phyloP scores from a whole-genome alignment of 2,888 invertebrate species.

The Drosophila histrio region DNA sequence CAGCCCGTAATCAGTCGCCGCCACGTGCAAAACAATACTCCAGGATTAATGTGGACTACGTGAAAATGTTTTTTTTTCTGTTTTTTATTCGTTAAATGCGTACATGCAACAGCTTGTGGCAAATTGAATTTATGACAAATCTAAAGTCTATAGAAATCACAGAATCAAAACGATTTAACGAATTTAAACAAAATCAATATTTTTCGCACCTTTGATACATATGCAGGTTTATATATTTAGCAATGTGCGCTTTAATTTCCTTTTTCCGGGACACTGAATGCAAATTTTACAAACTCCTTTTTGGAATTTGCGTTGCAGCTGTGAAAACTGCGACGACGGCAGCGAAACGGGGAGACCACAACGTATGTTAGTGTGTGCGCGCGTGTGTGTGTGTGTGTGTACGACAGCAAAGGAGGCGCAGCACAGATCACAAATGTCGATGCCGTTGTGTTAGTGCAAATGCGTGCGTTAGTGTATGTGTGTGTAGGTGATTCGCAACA shows the following conservation, averaged over 20 bases:
- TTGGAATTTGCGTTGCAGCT: conserved; percentile 75
- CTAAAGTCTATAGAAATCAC: background rate
- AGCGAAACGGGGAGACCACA: conserved; percentile 44
- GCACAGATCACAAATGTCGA: conserved; percentile 56
- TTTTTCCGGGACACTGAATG: conserved; percentile 23
- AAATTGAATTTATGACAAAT: conserved; percentile 11
- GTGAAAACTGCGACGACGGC: conserved; percentile 54
- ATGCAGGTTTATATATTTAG: conserved; percentile 12
- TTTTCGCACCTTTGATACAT: conserved; percentile 53
- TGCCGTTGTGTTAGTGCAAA: conserved; percentile 29
- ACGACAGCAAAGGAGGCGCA: conserved; percentile 52
- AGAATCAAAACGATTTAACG: background rate
- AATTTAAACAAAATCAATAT: conserved; percentile 44
- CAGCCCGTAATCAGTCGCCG: background rate
- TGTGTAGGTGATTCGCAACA: conserved; percentile 18
- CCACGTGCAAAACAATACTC: conserved; percentile 35
- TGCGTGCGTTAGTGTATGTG: conserved; percentile 8
- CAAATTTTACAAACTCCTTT: conserved; percentile 57
- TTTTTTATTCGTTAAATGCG: background rate
- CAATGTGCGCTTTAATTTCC: conserved; percentile 8
- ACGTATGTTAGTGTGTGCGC: conserved; percentile 16
- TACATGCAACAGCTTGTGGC: conserved; percentile 56
- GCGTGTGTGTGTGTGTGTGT: conserved; percentile 32
- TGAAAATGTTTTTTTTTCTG: background rate
- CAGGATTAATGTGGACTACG: conserved; percentile 27